These are phyloP conservation scores for Anomalospiza imberbis DNA, from an alignment of 2,797 vertebrate genomes.

Conservation along the genomic window DNA sequence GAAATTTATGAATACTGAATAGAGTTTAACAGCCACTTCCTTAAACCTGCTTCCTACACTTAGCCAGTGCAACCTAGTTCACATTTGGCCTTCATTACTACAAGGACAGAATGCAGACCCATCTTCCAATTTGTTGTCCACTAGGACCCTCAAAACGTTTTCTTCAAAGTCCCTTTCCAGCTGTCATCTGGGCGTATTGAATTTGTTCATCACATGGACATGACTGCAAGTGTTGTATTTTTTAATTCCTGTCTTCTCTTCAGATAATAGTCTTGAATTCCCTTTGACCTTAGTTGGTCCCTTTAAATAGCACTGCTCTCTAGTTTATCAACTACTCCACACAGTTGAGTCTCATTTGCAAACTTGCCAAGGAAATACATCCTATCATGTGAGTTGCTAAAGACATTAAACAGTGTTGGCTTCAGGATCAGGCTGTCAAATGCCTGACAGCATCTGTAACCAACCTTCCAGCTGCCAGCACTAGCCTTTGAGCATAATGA, in stretches of 20 bases:
- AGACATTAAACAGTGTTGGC: background rate
- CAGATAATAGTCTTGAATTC: background rate
- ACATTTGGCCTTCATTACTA: background rate
- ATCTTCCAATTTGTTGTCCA: background rate
- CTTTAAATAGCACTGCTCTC: background rate
- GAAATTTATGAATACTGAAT: background rate
- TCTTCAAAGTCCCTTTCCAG: background rate
- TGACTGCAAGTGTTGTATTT: background rate
- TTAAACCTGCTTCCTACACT: background rate
- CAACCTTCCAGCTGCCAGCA: background rate
- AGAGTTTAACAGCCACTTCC: background rate
- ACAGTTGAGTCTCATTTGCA: background rate
- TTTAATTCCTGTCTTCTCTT: background rate
- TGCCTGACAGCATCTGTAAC: background rate
- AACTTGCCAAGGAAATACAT: background rate
- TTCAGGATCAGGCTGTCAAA: background rate
- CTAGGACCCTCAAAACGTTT: background rate
- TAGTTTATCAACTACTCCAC: background rate
- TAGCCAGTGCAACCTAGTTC: background rate
- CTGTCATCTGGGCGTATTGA: background rate
- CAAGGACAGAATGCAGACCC: background rate
- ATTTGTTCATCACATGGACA: background rate
- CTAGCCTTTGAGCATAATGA: background rate
- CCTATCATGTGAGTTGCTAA: background rate
- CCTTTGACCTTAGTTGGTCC: background rate